Conservation (phyloP, 2,113 vertebrate species). For the Callaeas wilsoni region DNA sequence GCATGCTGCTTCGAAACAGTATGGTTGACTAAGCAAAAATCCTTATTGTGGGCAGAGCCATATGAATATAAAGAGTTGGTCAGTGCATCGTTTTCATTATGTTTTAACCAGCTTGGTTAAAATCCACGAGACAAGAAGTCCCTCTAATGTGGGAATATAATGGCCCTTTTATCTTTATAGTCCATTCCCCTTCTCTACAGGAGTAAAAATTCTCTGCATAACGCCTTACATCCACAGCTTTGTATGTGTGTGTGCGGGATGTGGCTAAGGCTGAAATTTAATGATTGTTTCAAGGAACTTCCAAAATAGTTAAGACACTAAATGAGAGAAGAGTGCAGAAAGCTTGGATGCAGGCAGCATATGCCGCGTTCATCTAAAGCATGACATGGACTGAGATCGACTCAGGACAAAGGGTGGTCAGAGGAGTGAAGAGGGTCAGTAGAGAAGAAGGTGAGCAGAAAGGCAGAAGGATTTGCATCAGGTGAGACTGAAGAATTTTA, state of each 20-base stretch:
- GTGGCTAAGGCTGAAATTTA: not conserved
- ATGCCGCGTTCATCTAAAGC: not conserved
- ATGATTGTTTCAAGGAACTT: not conserved
- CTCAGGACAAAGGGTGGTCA: not conserved
- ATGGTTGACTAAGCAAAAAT: not conserved
- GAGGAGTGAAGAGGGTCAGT: not conserved
- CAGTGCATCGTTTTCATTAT: not conserved
- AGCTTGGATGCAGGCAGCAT: not conserved
- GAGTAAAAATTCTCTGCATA: not conserved
- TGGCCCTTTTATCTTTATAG: conserved; percentile 2
- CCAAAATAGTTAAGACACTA: not conserved
- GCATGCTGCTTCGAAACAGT: not conserved
- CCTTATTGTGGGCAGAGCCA: not conserved
- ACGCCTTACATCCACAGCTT: not conserved
- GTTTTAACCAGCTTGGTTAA: conserved; percentile 44
- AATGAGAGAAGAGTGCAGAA: not conserved
- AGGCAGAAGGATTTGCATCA: not conserved
- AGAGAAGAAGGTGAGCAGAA: not conserved
- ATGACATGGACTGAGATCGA: not conserved
- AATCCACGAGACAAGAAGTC: conserved; percentile 21
- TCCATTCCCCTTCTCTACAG: not conserved
- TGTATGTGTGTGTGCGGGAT: not conserved
- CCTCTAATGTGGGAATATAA: conserved; percentile 43
- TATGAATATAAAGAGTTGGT: not conserved
- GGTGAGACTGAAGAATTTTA: not conserved